Conservation (phyloP, 2,797 vertebrate genomes). For the Gila robusta region DNA sequence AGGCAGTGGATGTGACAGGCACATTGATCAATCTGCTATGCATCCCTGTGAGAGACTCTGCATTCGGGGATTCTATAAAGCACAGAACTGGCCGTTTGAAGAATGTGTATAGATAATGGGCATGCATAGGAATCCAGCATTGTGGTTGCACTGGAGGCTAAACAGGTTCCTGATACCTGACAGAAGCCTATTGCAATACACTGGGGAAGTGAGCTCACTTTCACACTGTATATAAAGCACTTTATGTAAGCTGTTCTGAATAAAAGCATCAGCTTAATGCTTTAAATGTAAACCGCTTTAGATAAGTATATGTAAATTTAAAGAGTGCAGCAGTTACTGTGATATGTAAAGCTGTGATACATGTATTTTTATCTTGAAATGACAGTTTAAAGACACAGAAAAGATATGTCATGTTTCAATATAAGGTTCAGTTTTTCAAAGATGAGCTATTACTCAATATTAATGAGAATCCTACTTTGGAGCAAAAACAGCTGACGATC, state of each 20-base stretch:
- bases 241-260: constrained; percentile 22
- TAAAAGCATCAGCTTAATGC: neutral
- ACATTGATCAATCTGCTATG: constrained; percentile 73
- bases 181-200: constrained; percentile 2
- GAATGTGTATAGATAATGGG: neutral
- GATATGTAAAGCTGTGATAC: neutral
- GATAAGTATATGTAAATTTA: constrained; percentile 5
- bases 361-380: neutral
- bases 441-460: neutral
- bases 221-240: constrained; percentile 6
- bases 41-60: constrained; percentile 49
- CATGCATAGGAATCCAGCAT: neutral
- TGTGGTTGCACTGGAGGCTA: neutral
- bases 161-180: constrained; percentile 9
- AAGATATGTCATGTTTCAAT: neutral
- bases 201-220: neutral
- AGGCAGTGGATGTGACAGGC: constrained; percentile 81
- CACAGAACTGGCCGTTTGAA: neutral
- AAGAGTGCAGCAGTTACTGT: neutral
- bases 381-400: neutral
- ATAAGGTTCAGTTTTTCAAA: constrained; percentile 6
- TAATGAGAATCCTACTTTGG: neutral
- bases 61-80: constrained; percentile 12
- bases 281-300: neutral
- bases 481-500: neutral